phyloP scores from a whole-genome alignment of 2,888 invertebrate genomes.

The Isotomurus palustris region DNA sequence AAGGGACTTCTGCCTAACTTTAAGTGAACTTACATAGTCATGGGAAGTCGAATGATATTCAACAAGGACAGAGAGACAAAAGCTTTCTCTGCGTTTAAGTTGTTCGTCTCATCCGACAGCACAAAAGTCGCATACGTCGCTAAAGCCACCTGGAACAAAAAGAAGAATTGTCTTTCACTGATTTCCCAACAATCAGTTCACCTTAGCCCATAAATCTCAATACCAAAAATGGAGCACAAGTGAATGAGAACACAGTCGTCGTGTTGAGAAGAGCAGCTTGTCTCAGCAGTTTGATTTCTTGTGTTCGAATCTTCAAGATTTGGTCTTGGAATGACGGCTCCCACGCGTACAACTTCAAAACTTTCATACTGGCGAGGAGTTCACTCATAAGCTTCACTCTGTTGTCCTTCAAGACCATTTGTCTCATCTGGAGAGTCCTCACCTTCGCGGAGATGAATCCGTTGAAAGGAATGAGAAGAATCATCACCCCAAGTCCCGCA shows the following conservation, averaged over 20 bases:
- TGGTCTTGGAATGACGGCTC: constrained; percentile 33
- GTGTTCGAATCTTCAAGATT: constrained; percentile 49
- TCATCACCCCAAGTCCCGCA: constrained; percentile 89
- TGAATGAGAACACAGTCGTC: constrained; percentile 53
- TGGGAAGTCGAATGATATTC: constrained; percentile 77
- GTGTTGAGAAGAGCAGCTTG: constrained; percentile 51
- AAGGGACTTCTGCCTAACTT: no score
- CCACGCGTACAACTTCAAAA: constrained; percentile 52
- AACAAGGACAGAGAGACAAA: constrained; percentile 85
- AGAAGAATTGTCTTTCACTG: not conserved
- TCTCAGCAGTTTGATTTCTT: constrained; percentile 51
- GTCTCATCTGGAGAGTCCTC: constrained; percentile 52
- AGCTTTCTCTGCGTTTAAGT: constrained; percentile 72
- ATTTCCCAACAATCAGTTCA: not conserved
- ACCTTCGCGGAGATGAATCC: constrained; percentile 64
- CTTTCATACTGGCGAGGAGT: constrained; percentile 84
- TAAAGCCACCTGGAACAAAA: constrained; percentile 53
- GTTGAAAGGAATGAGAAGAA: constrained; percentile 84
- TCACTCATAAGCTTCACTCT: constrained; percentile 91
- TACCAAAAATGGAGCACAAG: constrained; percentile 54
- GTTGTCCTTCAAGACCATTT: constrained; percentile 65
- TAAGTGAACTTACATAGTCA: constrained; percentile 51
- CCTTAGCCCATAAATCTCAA: no score
- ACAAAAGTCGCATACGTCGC: constrained; percentile 78
- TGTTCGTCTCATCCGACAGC: constrained; percentile 62